Base-by-base conservation (phyloP, 2,797 vertebrate species). In the Lepidocolaptes lacrymiger region DNA sequence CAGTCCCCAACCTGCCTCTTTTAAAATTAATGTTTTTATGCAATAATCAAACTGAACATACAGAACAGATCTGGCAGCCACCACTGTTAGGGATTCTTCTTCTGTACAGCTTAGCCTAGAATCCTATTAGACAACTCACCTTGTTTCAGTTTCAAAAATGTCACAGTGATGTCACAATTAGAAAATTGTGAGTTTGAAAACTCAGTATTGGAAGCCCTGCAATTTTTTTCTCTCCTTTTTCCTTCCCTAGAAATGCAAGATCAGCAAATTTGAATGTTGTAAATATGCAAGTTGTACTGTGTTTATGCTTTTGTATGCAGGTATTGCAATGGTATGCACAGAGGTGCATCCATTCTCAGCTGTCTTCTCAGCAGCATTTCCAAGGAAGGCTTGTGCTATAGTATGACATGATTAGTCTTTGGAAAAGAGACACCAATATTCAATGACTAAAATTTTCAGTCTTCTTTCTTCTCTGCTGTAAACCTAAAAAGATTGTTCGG, bases 171-270 rank as follows among this genome's bases (percentile, higher is more conserved):
- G 16, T 83, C 48, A 63, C 28, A 28, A 62, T 2, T 73, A 16
- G 14, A 91, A 92, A 93, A 71, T 4, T 58, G 36, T 55, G 14
- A 21, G 51, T 78, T 91, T 69, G 39, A 88, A 92, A 76, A 15
- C 4, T 68, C n/a, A 32, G 0, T 62, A 46, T 28, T 43, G 23
- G 54, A 91, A 91, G 39, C 9, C 10, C 0, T 0, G 2, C 11
- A 49, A 54, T 48, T 89, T 73, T 39, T 63, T 48, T 54, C 28
- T 20, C 20, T 67, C 5, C 16, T 9, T 23, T 11, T 41, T 16
- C 34, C 10, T 1, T 34, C 4, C 6, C 17, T 80, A 73, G 39
- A 67, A 92, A 74, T 63, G 36, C 14, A 67, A 88, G 16, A 20
- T 48, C 16, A 28, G 52, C 72, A 84, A 82, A 91, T 91, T 48